Percentiles rank a stretch among this genome's conserved stretches.
Conservation (phyloP, 2,797 vertebrate species). For the Protonibea diacanthus region DNA sequence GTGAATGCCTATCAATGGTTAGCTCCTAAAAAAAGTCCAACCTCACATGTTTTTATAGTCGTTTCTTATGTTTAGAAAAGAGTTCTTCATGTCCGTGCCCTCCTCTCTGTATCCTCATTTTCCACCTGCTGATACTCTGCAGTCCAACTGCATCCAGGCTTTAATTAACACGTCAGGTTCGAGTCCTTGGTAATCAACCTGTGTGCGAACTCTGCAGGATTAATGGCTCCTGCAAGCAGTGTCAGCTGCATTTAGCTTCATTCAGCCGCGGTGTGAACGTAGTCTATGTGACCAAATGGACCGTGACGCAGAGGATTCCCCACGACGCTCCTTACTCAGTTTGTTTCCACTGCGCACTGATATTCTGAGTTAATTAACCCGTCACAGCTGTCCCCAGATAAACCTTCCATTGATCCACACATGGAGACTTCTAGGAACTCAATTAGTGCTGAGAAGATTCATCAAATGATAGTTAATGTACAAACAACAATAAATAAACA, state of each 20-base stretch:
- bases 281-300: neutral
- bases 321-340: conserved; percentile 8
- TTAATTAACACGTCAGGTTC: neutral
- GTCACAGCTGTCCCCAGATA: conserved; percentile 1
- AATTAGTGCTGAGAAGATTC: neutral
- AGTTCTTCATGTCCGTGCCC: too few species aligned
- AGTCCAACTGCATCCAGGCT: neutral
- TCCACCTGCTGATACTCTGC: neutral
- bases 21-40: too few species aligned
- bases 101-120: neutral
- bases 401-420: neutral
- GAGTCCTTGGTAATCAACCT: neutral
- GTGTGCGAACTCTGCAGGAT: conserved; percentile 3
- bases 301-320: neutral
- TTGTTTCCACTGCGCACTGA: neutral
- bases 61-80: neutral
- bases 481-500: neutral
- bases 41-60: neutral
- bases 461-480: neutral
- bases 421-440: neutral
- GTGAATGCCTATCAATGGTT: too few species aligned
- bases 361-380: conserved; percentile 7
- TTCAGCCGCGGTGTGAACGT: neutral
- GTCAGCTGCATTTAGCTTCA: neutral
- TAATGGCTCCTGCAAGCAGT: neutral